These are phyloP conservation scores for Rhingia campestris DNA, from an alignment of 2,888 invertebrate genomes.

Conservation along the genomic window DNA sequence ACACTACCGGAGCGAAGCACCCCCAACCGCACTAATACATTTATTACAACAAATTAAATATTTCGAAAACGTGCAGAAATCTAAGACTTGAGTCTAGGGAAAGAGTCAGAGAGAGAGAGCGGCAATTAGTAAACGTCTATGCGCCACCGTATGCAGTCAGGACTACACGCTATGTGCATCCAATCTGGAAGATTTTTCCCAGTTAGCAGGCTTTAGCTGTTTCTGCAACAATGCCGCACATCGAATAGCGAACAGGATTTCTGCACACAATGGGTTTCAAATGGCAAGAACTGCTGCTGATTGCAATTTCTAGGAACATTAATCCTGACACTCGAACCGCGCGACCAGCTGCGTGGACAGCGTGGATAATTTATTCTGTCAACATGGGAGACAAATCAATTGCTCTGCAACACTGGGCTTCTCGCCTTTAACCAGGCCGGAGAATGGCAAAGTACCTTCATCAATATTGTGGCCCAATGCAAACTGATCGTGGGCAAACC, in stretches of 20 bases:
- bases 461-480: conserved; percentile 30
- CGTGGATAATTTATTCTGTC: conserved; percentile 74
- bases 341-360: conserved; percentile 58
- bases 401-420: conserved; percentile 16
- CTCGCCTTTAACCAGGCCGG: conserved; percentile 49
- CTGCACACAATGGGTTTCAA: conserved; percentile 52
- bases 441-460: conserved; percentile 44
- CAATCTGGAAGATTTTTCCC: conserved; percentile 35
- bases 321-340: conserved; percentile 62
- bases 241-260: conserved; percentile 32
- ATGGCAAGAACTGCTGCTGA: conserved; percentile 68
- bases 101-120: conserved; percentile 50
- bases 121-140: conserved; percentile 69
- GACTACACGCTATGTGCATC: conserved; percentile 37
- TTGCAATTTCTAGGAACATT: conserved; percentile 71
- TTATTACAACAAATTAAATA: conserved; percentile 71
- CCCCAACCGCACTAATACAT: conserved; percentile 69
- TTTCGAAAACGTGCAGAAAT: conserved; percentile 68
- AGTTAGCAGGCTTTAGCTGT: conserved; percentile 36
- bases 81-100: conserved; percentile 49
- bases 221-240: conserved; percentile 56
- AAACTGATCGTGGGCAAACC: conserved; percentile 10
- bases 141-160: conserved; percentile 59
- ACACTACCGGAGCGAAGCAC: conserved; percentile 56
- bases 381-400: conserved; percentile 74